Base-by-base conservation (phyloP, 2,888 invertebrate species). In the Diloba caeruleocephala region DNA sequence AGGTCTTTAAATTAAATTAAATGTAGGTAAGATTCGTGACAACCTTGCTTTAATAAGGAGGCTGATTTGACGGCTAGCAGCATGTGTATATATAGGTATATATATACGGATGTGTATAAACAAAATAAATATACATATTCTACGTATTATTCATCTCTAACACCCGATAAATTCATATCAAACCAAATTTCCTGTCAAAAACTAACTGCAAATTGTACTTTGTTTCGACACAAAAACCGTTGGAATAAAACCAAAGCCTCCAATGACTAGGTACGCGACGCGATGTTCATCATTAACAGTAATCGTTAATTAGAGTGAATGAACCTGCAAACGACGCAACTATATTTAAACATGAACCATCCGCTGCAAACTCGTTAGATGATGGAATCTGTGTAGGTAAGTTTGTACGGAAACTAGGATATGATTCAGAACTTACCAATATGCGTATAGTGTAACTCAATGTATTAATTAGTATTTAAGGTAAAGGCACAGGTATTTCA, bases 1-100 rank as follows among this genome's bases (percentile, higher is more conserved):
- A 38, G 37, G 39, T 42, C 51, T 54, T 54, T 34, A 50, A 61
- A 69, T 67, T 68, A 33, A 68, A 41, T 61, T 32, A 21, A 67
- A 67, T 45, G 10, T 67, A n/a, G n/a, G n/a, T n/a, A 17, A 32
- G 52, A 53, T 67, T 68, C 43, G 26, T 54, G 56, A 31, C 15
- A 31, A 33, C n/a, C 0, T n/a, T 28, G 2, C 12, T 45, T 29
- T 56, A n/a, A n/a, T n/a, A n/a, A n/a, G n/a, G n/a, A n/a, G n/a
- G n/a, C n/a, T n/a, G n/a, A n/a, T n/a, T n/a, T n/a, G n/a, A n/a
- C n/a, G n/a, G n/a, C n/a, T n/a, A n/a, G n/a, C n/a, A n/a, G n/a
- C n/a, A n/a, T n/a, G n/a, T n/a, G n/a, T n/a, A n/a, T n/a, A n/a
- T n/a, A n/a, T n/a, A n/a, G n/a, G n/a, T n/a, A n/a, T n/a, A n/a